A percentile compares a stretch with the other conserved stretches of the same genome.
phyloP scores from a whole-genome alignment of 2,888 invertebrate genomes.

The Apamea crenata region DNA sequence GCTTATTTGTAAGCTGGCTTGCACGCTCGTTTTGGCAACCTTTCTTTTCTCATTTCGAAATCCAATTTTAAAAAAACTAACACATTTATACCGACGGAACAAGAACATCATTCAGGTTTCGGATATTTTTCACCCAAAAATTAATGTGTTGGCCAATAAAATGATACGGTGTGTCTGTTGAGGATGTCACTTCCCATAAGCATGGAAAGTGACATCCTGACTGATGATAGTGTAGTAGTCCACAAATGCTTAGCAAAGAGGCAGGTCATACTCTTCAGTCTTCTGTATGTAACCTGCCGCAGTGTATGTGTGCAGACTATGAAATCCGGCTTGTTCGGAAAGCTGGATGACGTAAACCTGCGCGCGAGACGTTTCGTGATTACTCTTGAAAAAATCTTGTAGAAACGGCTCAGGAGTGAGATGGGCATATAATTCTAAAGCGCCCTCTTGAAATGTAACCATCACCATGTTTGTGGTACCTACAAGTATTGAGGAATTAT shows the following conservation, averaged over 20 bases:
- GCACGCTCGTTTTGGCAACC: not conserved
- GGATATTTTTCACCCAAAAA: not conserved
- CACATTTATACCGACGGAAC: not conserved
- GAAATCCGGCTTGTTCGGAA: too few relatives aligned
- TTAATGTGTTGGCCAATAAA: not conserved
- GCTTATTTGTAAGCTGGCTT: not conserved
- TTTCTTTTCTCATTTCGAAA: not conserved
- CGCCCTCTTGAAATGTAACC: not conserved
- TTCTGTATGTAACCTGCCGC: not conserved
- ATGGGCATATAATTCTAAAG: too few relatives aligned
- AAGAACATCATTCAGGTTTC: not conserved
- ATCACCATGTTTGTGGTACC: too few relatives aligned
- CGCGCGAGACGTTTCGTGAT: not conserved
- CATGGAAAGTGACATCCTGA: not conserved
- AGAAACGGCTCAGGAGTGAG: not conserved
- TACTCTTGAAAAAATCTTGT: not conserved
- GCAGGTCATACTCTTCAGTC: not conserved
- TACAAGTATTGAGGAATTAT: too few relatives aligned
- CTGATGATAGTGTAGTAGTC: too few relatives aligned
- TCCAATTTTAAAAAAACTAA: not conserved
- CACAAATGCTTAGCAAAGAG: not conserved
- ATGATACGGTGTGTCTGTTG: too few relatives aligned
- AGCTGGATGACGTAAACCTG: not conserved
- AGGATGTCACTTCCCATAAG: too few relatives aligned
- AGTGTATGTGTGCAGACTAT: too few relatives aligned